Evolutionary conservation across 2,888 invertebrate species (phyloP), one percentile per base, ranked within the genome.

Genomic region (Chironomus riparius): DNA sequence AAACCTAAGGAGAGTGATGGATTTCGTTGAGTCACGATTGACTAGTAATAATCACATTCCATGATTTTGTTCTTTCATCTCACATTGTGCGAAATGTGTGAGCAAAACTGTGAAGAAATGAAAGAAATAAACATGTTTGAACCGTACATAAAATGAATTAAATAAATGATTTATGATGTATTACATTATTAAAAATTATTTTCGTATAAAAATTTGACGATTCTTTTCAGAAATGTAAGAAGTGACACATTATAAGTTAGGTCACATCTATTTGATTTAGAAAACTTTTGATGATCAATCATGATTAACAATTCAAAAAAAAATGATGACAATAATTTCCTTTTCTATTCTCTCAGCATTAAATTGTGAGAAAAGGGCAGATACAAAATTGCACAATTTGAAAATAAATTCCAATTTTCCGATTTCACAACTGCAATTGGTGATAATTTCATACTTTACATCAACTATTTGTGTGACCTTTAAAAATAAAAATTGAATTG

Each of bases 101-200:
- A 38, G 38, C 38, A 38, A 38, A 38, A 38, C 38, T 38, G 38
- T 38, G 38, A 38, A 38, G 7, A 38, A 38, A 38, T 38, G 38
- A 10, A 38, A 2, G 38, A 56, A 18, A 7, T 56, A 15, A 56
- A 56, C n/a, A 56, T 18, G 18, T 56, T 65, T 65, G 13, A 65
- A 65, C 10, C 65, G 24, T 65, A n/a, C n/a, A 56, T 65, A 65
- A 65, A 65, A 65, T 68, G 13, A 65, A 22, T 65, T 22, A 18
- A 18, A 24, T 65, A 65, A 65, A 38, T 68, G 68, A 68, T 68
- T 68, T 68, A 68, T 68, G 68, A 68, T 68, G 68, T 68, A 38
- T 38, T 68, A 28, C 21, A 47, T 47, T 68, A 10, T 38, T 38
- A 38, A 38, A 38, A 38, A 38, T 38, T 38, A 38, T 38, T 38